These are phyloP conservation scores for Lottia scabra DNA, from an alignment of 2,888 invertebrate genomes.

Conservation along the genomic window DNA sequence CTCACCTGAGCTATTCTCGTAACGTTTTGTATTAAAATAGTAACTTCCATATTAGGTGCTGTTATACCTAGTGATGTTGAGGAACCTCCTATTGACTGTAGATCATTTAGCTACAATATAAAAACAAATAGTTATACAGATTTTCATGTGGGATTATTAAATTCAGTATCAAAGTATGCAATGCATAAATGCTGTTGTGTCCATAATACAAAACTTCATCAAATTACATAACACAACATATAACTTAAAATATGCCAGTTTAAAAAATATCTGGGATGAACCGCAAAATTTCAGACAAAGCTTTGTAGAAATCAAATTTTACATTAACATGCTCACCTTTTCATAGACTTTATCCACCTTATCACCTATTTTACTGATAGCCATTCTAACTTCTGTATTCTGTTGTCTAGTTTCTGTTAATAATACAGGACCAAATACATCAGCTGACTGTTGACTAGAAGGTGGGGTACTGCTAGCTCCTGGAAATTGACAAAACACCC, in stretches of 20 bases:
- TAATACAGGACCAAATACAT: constrained; percentile 72
- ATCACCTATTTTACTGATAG: constrained; percentile 75
- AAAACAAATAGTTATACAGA: not conserved
- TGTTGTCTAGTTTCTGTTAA: constrained; percentile 76
- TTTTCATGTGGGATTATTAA: too few species aligned
- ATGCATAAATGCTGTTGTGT: too few species aligned
- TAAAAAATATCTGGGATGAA: too few species aligned
- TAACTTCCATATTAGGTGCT: constrained; percentile 65
- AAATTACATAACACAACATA: too few species aligned
- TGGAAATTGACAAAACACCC: not conserved
- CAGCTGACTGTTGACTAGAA: constrained; percentile 24
- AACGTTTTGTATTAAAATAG: constrained; percentile 64
- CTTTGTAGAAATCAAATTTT: too few species aligned
- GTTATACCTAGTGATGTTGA: constrained; percentile 16
- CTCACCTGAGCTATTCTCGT: constrained; percentile 64
- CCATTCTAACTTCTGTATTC: constrained; percentile 77
- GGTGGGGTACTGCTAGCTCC: constrained; percentile 8
- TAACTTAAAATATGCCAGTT: too few species aligned
- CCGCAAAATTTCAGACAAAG: too few species aligned
- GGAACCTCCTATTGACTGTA: constrained; percentile 36
- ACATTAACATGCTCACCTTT: constrained; percentile 67
- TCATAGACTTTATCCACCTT: constrained; percentile 76
- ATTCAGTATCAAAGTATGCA: too few species aligned
- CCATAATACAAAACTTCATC: too few species aligned
- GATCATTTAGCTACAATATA: not conserved